Evolutionary conservation across 2,888 invertebrate genomes (phyloP), one percentile per base, ranked within the genome.

Genomic region (Erynnis tages): DNA sequence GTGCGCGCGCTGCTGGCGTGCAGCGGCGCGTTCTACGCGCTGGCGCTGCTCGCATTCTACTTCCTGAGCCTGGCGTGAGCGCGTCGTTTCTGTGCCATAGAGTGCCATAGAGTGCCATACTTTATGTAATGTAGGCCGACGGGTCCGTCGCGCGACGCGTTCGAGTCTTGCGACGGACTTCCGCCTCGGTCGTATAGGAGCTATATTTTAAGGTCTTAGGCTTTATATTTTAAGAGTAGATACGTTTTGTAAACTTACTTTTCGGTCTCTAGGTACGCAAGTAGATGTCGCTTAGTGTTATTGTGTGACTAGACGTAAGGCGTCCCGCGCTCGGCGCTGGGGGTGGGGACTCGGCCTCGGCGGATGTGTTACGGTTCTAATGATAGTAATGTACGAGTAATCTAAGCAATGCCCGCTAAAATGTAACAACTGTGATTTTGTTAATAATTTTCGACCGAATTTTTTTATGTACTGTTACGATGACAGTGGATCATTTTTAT

Each of bases 1-100:
- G 82, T 91, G 72, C 89, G 90, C 59, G 86, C 90, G 82, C 67
- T 92, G 66, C 89, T 93, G 61, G 88, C 91, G 54, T 90, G 92
- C 67, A 91, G 91, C 72, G 74, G 76, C 11, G 59, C 77, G 56
- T 61, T 79, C 60, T 87, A 87, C 67, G 73, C 76, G 64, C 66
- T 82, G 37, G 76, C 82, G 55, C 72, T 87, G 60, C 63, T 86
- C 64, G 71, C 83, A 13, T 87, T 86, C 75, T 87, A 85, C 70
- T 82, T 85, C 67, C 75, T 86, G 55, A 82, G 85, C 63, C 69
- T 85, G 60, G 69, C 79, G 53, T 81, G 69, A 74, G 27, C 29
- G 53, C 41, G 17, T 17, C 41, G 16, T n/a, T n/a, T n/a, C n/a
- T n/a, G n/a, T n/a, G n/a, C n/a, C n/a, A n/a, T n/a, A n/a, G n/a